Evolutionary conservation across 2,113 vertebrate species (phyloP).

Genomic region (Tupaia chinensis): DNA sequence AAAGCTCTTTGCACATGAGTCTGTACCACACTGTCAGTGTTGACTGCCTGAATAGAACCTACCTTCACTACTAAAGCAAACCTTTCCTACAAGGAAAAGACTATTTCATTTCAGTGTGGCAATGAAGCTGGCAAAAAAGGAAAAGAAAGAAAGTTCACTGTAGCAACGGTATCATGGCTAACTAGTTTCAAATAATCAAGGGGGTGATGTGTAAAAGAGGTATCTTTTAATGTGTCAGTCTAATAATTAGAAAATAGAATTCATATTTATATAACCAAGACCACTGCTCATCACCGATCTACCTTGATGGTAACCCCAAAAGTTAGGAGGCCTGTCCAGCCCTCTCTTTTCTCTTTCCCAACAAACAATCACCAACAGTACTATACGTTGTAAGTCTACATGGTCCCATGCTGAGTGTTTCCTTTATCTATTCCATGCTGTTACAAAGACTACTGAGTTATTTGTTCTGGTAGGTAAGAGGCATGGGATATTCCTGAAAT

Average conservation of each 20-base stretch:
- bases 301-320: background rate
- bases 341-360: background rate
- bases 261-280: conserved; percentile 24
- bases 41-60: background rate
- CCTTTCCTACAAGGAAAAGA: conserved; percentile 26
- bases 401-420: background rate
- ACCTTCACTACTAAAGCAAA: conserved; percentile 22
- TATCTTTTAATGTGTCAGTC: background rate
- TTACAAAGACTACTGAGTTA: background rate
- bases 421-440: background rate
- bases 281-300: background rate
- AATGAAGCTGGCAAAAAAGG: background rate
- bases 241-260: background rate
- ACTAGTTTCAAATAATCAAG: conserved; percentile 44
- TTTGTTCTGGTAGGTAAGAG: background rate
- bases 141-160: background rate
- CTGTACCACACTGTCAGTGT: background rate
- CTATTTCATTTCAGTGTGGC: background rate
- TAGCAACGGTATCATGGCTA: background rate
- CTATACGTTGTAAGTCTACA: background rate
- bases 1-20: background rate
- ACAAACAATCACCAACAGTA: background rate
- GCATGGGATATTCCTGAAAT: background rate
- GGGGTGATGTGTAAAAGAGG: background rate
- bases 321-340: background rate